These are phyloP conservation scores for Morpho achilles DNA, from an alignment of 2,888 invertebrate genomes.

Conservation along the genomic window DNA sequence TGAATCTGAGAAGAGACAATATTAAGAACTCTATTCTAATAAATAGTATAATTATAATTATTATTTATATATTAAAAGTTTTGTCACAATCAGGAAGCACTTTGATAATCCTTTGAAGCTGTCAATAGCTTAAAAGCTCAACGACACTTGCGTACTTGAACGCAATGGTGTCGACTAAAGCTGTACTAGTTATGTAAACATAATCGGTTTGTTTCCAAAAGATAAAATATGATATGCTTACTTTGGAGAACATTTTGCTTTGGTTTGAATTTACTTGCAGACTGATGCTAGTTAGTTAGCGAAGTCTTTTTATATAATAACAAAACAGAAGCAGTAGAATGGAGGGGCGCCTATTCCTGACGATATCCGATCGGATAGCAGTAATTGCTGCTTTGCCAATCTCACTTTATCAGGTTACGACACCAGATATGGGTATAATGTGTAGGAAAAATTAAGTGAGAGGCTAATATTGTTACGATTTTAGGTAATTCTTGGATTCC, in stretches of 20 bases:
- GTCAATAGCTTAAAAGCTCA: constrained; percentile 9
- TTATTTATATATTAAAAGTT: not conserved
- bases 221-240: constrained; percentile 40
- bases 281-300: constrained; percentile 64
- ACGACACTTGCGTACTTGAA: constrained; percentile 3
- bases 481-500: constrained; percentile 10
- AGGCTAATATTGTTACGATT: constrained; percentile 31
- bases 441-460: constrained; percentile 48
- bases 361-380: constrained; percentile 72
- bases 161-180: constrained; percentile 7
- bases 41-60: not conserved
- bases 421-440: constrained; percentile 56
- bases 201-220: constrained; percentile 4
- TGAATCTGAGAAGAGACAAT: too few species aligned
- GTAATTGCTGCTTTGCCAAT: constrained; percentile 73
- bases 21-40: too few species aligned
- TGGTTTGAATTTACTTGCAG: constrained; percentile 62
- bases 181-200: constrained; percentile 14
- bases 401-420: constrained; percentile 69
- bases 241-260: constrained; percentile 76
- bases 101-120: constrained; percentile 2
- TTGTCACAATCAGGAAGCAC: not conserved
- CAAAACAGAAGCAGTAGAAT: constrained; percentile 58
- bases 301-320: constrained; percentile 76
- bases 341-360: constrained; percentile 68